phyloP scores from a whole-genome alignment of 2,113 vertebrate species.

The Egretta garzetta region DNA sequence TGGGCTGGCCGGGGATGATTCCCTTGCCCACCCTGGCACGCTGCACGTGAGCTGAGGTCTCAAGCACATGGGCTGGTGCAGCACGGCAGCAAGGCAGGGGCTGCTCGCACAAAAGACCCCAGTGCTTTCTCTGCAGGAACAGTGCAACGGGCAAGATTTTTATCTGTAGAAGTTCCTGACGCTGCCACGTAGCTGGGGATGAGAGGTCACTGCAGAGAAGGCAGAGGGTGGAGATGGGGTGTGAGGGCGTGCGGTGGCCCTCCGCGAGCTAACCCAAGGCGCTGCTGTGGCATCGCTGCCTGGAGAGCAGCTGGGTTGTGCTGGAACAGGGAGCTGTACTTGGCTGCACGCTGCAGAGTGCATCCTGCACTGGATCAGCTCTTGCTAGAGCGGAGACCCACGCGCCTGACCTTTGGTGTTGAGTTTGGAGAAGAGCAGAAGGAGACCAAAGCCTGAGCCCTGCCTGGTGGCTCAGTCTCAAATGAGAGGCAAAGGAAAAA shows the following conservation, averaged over 20 bases:
- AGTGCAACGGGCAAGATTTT: not conserved
- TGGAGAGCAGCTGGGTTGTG: not conserved
- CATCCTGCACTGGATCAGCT: not conserved
- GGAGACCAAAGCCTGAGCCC: not conserved
- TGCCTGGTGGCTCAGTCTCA: not conserved
- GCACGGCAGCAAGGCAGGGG: not conserved
- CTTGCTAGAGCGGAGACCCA: not conserved
- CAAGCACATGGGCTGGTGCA: not conserved
- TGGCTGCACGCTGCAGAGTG: not conserved
- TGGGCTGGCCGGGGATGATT: not conserved
- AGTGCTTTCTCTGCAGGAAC: not conserved
- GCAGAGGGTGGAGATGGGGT: not conserved
- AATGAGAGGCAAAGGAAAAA: not conserved
- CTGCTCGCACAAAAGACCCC: not conserved
- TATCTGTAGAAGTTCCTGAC: not conserved
- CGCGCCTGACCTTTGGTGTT: not conserved
- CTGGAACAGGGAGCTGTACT: not conserved
- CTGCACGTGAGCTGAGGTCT: not conserved
- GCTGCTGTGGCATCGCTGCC: not conserved
- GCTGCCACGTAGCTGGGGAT: fast-evolving
- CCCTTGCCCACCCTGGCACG: not conserved
- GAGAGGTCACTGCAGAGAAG: not conserved
- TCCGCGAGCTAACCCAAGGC: not conserved
- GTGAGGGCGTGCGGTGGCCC: not conserved
- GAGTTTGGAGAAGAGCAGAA: not conserved